Base-by-base conservation (phyloP, 37 sponge, comb jelly and placozoan species). In the Ianthella basta region DNA sequence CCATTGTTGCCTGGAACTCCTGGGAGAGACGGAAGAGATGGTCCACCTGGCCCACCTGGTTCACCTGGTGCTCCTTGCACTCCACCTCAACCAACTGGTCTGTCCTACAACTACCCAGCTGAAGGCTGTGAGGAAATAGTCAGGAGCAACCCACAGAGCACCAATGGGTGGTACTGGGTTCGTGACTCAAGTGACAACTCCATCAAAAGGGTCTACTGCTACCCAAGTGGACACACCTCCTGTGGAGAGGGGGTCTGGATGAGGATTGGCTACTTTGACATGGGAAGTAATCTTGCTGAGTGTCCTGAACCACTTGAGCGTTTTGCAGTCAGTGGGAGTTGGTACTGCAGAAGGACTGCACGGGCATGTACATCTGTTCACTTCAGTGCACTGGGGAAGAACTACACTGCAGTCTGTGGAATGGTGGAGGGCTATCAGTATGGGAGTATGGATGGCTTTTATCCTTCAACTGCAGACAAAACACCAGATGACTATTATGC, bases 221-320 rank as follows among this genome's bases (percentile, higher is more conserved):
- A 40, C 44, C 78, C 40, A 21, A 2, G 54, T 19, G 78, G 78
- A 50, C 78, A 75, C 78, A 24, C 54, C n/a, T 24, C 33, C 50
- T 75, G 78, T 75, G 78, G 78, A 50, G 53, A 75, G n/a, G 78
- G 78, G 44, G 78, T 75, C 54, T 75, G 78, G 78, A 75, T 75
- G 78, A 75, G 78, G 53, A 50, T 44, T 16, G 78, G 78, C 20
- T 75, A 75, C 54, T 75, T 41, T 41, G 37, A 75, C 40, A 36
- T 75, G 78, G 38, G 14, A 16, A 10, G 37, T 6, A 27, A 29
- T 29, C 23, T 32, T 14, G 44, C 33, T 23, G 54, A 19, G 50
- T 75, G 78, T 75, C 53, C 78, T 36, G 24, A 40, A 19, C 78
- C 78, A 23, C 78, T 75, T 36, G 41, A 75, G 54, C 37, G 78